Evolutionary conservation across 1,140 invertebrate species (phyloP).

Genomic region (Ptiloglossa arizonensis): DNA sequence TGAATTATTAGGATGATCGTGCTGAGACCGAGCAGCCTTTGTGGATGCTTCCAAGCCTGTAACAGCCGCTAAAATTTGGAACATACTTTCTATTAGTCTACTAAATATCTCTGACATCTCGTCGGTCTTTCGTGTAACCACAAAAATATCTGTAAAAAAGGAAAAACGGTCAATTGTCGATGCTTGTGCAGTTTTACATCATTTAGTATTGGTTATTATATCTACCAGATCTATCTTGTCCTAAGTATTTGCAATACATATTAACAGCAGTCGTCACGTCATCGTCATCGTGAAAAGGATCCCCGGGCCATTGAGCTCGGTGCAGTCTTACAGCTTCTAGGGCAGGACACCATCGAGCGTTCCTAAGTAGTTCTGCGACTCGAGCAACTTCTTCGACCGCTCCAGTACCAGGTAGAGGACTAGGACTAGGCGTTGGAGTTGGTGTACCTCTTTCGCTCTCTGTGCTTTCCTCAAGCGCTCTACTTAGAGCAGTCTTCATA

Average conservation of each 20-base stretch:
- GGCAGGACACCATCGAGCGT: slow-evolving; percentile 85
- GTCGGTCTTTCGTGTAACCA: slow-evolving; percentile 84
- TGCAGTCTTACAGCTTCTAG: slow-evolving; percentile 85
- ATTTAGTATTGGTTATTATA: slow-evolving; percentile 20
- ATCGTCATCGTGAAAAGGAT: slow-evolving; percentile 83
- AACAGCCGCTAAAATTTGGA: slow-evolving; percentile 85
- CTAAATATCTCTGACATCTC: slow-evolving; percentile 86
- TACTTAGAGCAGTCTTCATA: slow-evolving; percentile 81
- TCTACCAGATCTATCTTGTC: slow-evolving; percentile 86
- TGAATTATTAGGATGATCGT: slow-evolving; percentile 72
- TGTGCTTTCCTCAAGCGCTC: slow-evolving; percentile 82
- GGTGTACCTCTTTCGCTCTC: slow-evolving; percentile 84
- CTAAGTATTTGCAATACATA: slow-evolving; percentile 87
- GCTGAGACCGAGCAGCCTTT: slow-evolving; percentile 72
- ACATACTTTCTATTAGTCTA: slow-evolving; percentile 85
- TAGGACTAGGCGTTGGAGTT: slow-evolving; percentile 82
- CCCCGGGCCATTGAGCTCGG: slow-evolving; percentile 84
- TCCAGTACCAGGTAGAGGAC: slow-evolving; percentile 75
- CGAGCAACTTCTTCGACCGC: slow-evolving; percentile 82
- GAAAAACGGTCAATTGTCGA: neutral
- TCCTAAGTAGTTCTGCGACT: slow-evolving; percentile 85
- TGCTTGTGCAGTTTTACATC: neutral
- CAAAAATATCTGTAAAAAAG: slow-evolving; percentile 83
- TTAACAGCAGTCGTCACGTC: slow-evolving; percentile 87
- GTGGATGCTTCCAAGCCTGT: slow-evolving; percentile 81